A percentile compares a stretch with the other conserved stretches of the same genome.
Conservation (phyloP, 2,113 vertebrate species). For the Atherinomorus stipes region DNA sequence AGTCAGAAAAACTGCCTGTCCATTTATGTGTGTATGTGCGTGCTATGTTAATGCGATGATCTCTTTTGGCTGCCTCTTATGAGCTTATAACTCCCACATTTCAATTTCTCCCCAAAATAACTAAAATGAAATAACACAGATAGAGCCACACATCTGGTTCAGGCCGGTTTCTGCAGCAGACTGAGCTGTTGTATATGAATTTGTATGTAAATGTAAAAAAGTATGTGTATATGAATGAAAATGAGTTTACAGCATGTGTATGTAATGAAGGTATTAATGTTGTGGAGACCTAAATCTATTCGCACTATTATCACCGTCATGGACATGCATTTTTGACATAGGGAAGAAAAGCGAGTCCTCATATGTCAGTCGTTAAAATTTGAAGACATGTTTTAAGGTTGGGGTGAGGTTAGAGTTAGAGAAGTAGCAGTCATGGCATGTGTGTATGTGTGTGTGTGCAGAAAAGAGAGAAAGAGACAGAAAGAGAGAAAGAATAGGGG, state of each 20-base stretch:
- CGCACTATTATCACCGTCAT: neutral
- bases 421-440: neutral
- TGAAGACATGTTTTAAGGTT: constrained; percentile 4
- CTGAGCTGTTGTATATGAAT: constrained; percentile 1
- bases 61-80: constrained; percentile 7
- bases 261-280: neutral
- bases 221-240: too few relatives aligned
- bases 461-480: neutral
- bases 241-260: neutral
- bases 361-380: constrained; percentile 1
- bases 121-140: constrained; percentile 3
- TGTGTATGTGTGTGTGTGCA: neutral
- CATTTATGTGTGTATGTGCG: neutral
- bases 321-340: neutral
- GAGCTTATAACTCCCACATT: constrained; percentile 21
- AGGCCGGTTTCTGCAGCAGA: constrained; percentile 8
- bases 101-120: constrained; percentile 35
- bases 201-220: neutral
- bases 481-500: neutral
- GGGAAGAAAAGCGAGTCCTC: neutral
- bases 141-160: neutral
- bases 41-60: constrained; percentile 3
- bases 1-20: constrained; percentile 16
- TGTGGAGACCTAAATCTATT: neutral
- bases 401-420: neutral